These are phyloP conservation scores for Falco columbarius DNA, from an alignment of 2,797 vertebrate species.

Conservation along the genomic window DNA sequence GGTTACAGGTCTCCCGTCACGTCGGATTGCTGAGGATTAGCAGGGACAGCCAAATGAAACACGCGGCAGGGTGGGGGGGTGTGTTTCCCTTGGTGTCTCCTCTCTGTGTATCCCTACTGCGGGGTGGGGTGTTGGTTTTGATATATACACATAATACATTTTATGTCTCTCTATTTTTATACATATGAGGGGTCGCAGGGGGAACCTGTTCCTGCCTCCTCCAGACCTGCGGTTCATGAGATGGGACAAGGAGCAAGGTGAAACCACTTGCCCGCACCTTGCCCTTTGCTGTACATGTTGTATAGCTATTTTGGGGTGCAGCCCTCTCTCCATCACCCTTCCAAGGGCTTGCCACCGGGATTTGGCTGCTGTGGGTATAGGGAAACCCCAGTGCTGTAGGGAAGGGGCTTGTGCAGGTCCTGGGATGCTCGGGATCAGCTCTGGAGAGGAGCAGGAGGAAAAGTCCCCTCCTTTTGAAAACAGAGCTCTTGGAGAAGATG, in stretches of 20 bases:
- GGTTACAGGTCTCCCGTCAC: not conserved
- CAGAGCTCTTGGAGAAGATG: not conserved
- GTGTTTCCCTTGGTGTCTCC: not conserved
- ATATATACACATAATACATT: rapidly evolving
- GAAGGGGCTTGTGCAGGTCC: not conserved
- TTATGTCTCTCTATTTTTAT: no score
- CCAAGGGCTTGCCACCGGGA: not conserved
- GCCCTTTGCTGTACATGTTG: not conserved
- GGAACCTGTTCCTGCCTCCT: not conserved
- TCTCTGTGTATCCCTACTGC: not conserved
- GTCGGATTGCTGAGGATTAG: not conserved
- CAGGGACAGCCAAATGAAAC: not conserved
- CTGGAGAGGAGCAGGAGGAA: not conserved
- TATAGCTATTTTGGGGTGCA: not conserved
- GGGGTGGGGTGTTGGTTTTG: not conserved
- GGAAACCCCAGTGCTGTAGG: not conserved
- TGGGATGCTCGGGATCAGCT: not conserved
- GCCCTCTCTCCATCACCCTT: not conserved
- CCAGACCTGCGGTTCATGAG: rapidly evolving
- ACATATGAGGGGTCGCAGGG: rapidly evolving
- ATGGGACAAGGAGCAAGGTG: not conserved
- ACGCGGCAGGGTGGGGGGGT: not conserved
- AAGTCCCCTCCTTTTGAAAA: not conserved
- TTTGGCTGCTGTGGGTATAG: not conserved
- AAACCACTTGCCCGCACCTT: not conserved